Evolutionary conservation across 2,888 invertebrate genomes (phyloP), one percentile per base, ranked within the genome.

Genomic region (Xiphydria camelus): DNA sequence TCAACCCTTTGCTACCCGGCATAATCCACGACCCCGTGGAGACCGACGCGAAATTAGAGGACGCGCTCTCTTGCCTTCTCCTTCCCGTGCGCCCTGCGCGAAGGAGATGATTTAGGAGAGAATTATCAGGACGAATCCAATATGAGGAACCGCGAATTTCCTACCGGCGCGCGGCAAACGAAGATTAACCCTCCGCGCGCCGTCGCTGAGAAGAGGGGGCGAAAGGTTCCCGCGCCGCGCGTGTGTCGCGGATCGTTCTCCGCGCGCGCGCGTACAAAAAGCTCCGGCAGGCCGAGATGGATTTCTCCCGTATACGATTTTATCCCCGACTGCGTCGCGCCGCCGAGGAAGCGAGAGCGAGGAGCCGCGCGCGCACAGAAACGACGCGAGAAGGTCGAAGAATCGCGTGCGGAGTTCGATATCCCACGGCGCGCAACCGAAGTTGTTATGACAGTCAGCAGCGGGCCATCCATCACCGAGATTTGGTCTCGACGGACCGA

Each of bases 361-460:
- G n/a, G n/a, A n/a, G n/a, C n/a, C n/a, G n/a, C n/a, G n/a, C n/a
- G n/a, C n/a, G n/a, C n/a, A n/a, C n/a, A n/a, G n/a, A n/a, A n/a
- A n/a, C n/a, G n/a, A n/a, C n/a, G n/a, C 12, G 29, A 29, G 9
- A 29, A 29, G 12, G 29, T 12, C 5, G 14, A 12, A 29, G 12
- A 29, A 15, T 29, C 9, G 12, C 15, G 14, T 14, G 33, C 19
- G 29, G 43, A 26, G 14, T 17, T 41, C 22, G 41, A 29, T 29
- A 29, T 29, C 29, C 29, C 29, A 29, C 29, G 29, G 15, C 15
- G 29, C 53, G 45, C 38, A 44, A 47, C 40, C 55, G 49, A 63
- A 65, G 68, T 73, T 75, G 71, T 75, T 75, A 75, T 75, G 75
- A 75, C 73, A 75, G 75, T 75, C 75, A 74, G 75, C 64, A 60